Base-by-base conservation (phyloP, 2,888 invertebrate species). In the Mayetiola destructor region DNA sequence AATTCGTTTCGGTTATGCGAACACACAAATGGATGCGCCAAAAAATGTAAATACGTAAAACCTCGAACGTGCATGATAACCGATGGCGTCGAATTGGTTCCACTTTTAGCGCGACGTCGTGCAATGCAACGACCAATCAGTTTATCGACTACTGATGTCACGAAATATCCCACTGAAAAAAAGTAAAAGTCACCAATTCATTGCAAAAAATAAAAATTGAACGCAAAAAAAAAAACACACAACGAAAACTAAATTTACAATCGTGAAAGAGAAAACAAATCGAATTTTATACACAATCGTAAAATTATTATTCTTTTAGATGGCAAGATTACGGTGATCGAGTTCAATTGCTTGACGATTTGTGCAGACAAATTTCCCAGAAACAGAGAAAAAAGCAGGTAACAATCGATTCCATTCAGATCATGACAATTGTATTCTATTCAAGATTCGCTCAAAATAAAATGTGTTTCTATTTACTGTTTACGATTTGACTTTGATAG, bases 81-180 rank as follows among this genome's bases (percentile, higher is more conserved):
- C 6, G 82, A 82, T 20, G 87, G 86, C 21, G 78, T 85, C 55
- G 88, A 88, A 70, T 73, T 88, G 65, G 88, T 87, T 57, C 84
- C 87, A 2, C 72, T 88, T 55, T 70, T 88, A 61, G 84, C 85
- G 21, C 78, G 82, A 61, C 77, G 82, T 62, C 75, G 84, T 59
- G 76, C 77, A 57, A 73, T 76, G 55, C 73, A 75, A 55, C 70
- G 75, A 3, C 77, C 77, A 61, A 75, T 77, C 61, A 76, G 75
- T 61, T 69, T 80, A 60, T 76, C 72, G 56, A 76, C 75, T 59
- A 77, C 77, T 21, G 78, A 78, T 64, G 73, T 77, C 35, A 77
- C 77, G 2, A 75, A 74, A 62, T 66, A 66, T 73, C 68, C 66
- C 72, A 72, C 68, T 72, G 73, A 69, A 69, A 69, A 67, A 70